A percentile compares a stretch with the other conserved stretches of the same genome.
Evolutionary conservation across 1,140 invertebrate species (phyloP).

Genomic region (Drosophila lowei): DNA sequence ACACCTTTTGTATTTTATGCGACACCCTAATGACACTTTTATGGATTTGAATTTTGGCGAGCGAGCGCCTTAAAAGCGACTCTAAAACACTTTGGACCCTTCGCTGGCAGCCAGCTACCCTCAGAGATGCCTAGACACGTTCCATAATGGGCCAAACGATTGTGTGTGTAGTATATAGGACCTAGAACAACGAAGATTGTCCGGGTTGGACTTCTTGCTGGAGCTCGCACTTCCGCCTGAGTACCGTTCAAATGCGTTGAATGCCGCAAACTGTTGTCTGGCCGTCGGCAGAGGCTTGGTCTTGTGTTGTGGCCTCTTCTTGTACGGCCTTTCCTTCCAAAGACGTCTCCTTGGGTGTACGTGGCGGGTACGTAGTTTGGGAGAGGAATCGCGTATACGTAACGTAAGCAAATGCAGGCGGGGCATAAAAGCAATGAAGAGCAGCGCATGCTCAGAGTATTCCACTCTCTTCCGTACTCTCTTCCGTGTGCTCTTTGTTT

Average conservation of each 20-base stretch:
- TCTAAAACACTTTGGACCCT: slow-evolving; percentile 11
- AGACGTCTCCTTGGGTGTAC: slow-evolving; percentile 6
- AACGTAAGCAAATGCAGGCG: slow-evolving; percentile 64
- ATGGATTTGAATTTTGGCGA: slow-evolving; percentile 47
- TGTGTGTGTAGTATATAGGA: slow-evolving; percentile 11
- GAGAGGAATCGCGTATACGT: slow-evolving; percentile 32
- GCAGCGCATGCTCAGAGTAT: slow-evolving; percentile 40
- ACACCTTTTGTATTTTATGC: slow-evolving; percentile 57
- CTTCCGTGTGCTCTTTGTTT: background rate
- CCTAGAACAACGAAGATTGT: slow-evolving; percentile 18
- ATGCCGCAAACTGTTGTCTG: slow-evolving; percentile 47
- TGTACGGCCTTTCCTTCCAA: background rate
- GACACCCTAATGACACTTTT: slow-evolving; percentile 58
- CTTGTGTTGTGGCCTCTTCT: background rate
- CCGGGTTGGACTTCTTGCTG: slow-evolving; percentile 25
- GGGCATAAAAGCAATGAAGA: slow-evolving; percentile 51
- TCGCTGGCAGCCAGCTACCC: background rate
- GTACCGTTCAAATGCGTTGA: slow-evolving; percentile 52
- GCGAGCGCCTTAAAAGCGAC: slow-evolving; percentile 28
- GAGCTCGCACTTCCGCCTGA: slow-evolving; percentile 55
- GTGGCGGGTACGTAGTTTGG: slow-evolving; percentile 41
- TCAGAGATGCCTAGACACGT: slow-evolving; percentile 37
- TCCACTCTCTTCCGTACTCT: slow-evolving; percentile 23
- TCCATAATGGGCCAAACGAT: slow-evolving; percentile 25
- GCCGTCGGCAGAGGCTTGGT: slow-evolving; percentile 7